Base-by-base conservation (phyloP, 2,113 vertebrate species). In the Emydura subglobosa region DNA sequence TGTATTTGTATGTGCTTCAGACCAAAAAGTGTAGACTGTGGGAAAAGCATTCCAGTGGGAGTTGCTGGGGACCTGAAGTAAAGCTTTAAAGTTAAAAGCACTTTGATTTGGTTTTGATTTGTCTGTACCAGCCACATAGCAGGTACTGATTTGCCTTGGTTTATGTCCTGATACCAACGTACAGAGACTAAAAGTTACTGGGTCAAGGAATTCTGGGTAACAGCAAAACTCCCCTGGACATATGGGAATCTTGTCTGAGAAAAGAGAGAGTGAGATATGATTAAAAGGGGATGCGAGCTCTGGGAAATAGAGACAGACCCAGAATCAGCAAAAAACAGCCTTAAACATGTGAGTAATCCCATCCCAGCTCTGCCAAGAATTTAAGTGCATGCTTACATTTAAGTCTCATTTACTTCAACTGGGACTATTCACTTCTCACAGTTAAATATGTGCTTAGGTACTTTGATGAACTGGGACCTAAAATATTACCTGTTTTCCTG, bases 401-500 rank as follows among this genome's bases (percentile, higher is more conserved):
- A 12, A 44, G 27, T 72, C 44, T 61, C 31, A 57, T 91, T 92
- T 94, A 72, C 87, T 93, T 95, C 57, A 86, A n/a, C 2, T 95
- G 83, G 82, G 31, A 3, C 49, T 44, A 84, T 47, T 86, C 1
- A 1, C 53, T 24, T 16, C 47, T 59, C 90, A 82, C 88, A 95
- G 94, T 91, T 82, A 84, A 27, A 83, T 72, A 44, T 88, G 1
- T 39, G 12, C 61, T 39, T 72, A 72, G 39, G 65, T n/a, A 72
- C n/a, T 72, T 22, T 10, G n/a, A 17, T 92, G 53, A 89, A 88
- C 12, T 80, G 90, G 22, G 19, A 25, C 22, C 88, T 86, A 89
- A 76, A 84, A 79, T 91, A 89, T 78, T 8, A 14, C 29, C 65
- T 89, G 14, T 80, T 95, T 87, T 95, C 90, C 83, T 89, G 50